Conservation (phyloP, 2,797 vertebrate genomes). For the Rachycentron canadum region DNA sequence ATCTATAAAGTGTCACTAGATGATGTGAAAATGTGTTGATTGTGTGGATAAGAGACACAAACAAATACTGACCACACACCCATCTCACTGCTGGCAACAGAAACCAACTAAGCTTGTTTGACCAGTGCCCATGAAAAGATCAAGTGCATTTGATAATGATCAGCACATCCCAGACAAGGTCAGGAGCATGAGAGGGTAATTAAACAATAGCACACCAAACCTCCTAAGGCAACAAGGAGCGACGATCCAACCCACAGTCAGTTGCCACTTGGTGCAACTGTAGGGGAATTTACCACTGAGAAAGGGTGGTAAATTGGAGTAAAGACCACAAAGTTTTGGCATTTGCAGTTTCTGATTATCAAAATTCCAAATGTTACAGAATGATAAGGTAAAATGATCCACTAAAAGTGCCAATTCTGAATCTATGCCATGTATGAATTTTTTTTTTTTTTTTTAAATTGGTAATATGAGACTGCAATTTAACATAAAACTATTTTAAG, state of each 20-base stretch:
- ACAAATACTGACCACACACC: not conserved
- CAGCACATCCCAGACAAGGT: slow-evolving; percentile 13
- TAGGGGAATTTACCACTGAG: not conserved
- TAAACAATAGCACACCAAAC: slow-evolving; percentile 2
- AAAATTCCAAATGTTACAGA: not conserved
- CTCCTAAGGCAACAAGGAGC: not conserved
- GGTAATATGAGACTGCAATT: not conserved
- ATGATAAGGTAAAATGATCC: not conserved
- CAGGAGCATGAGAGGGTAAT: slow-evolving; percentile 12
- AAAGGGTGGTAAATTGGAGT: not conserved
- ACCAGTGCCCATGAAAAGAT: slow-evolving; percentile 8
- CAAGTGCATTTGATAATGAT: slow-evolving; percentile 8
- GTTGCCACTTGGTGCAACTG: not conserved
- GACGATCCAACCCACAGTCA: not conserved
- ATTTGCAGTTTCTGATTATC: not conserved
- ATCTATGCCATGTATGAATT: not conserved
- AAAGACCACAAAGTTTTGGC: not conserved
- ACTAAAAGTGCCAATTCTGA: not conserved
- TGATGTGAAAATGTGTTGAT: no score
- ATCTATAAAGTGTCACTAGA: not conserved
- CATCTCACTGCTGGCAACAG: not conserved
- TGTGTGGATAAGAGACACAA: not conserved
- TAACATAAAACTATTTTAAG: not conserved
- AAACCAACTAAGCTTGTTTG: not conserved
- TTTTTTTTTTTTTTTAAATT: not conserved